Evolutionary conservation across 1,140 invertebrate species (phyloP).

Genomic region (Harpegnathos saltator): DNA sequence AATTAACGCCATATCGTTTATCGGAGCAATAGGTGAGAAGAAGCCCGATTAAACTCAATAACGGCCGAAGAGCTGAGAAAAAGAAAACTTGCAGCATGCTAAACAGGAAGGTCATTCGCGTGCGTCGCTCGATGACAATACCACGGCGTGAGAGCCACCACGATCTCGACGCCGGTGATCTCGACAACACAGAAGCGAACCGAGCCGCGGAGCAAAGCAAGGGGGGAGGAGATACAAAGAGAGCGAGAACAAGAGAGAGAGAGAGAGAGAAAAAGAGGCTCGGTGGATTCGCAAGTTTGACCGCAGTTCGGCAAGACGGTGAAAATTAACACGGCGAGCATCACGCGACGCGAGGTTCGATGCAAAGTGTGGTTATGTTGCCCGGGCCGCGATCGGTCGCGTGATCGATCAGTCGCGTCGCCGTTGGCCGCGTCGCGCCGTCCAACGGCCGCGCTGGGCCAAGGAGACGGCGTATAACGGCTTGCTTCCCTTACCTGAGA

Average conservation of each 20-base stretch:
- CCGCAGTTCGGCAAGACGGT: too few relatives aligned
- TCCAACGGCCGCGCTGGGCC: constrained; percentile 69
- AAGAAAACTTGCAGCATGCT: neutral
- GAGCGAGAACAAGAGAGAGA: too few relatives aligned
- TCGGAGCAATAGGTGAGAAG: neutral
- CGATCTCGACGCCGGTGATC: too few relatives aligned
- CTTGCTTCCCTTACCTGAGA: constrained; percentile 83
- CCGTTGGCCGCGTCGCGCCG: neutral
- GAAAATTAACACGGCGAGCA: too few relatives aligned
- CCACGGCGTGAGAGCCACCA: too few relatives aligned
- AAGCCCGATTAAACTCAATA: neutral
- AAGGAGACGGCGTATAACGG: constrained; percentile 34
- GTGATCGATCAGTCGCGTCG: constrained; percentile 59
- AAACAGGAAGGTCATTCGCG: too few relatives aligned
- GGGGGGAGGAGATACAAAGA: too few relatives aligned
- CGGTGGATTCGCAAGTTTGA: too few relatives aligned
- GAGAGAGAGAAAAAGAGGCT: too few relatives aligned
- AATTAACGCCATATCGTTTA: neutral
- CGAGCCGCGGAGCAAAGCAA: too few relatives aligned
- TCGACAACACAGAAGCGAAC: neutral
- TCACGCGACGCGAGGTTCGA: too few relatives aligned
- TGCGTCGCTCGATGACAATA: too few relatives aligned
- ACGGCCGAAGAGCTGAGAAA: neutral
- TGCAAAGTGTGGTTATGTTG: constrained; percentile 77
- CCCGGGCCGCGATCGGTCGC: constrained; percentile 62